Conservation (phyloP, 2,888 invertebrate genomes). For the Drosophila limbata region DNA sequence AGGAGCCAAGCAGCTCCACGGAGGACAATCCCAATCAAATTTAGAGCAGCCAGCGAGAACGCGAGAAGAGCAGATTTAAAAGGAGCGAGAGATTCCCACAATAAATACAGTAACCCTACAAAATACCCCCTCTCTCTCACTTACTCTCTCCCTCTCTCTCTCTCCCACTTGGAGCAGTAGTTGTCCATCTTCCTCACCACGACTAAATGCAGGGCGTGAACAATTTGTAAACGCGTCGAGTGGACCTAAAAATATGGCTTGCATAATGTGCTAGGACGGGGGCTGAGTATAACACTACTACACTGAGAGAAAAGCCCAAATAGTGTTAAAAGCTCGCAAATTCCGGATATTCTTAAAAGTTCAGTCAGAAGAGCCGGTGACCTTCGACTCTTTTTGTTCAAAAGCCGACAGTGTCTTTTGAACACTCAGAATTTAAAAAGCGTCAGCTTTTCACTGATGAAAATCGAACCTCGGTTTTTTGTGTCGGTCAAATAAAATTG, state of each 20-base stretch:
- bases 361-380: no score
- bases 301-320: no score
- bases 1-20: constrained; percentile 1
- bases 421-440: no score
- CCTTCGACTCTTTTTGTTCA: no score
- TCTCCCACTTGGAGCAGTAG: background rate
- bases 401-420: no score
- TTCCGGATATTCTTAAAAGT: no score
- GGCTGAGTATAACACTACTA: background rate
- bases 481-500: no score
- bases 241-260: constrained; percentile 54
- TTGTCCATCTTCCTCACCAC: constrained; percentile 10
- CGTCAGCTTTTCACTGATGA: no score
- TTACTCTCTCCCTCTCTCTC: background rate
- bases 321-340: no score
- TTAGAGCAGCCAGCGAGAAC: background rate
- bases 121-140: no score
- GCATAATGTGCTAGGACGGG: constrained; percentile 41
- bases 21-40: constrained; percentile 1
- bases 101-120: background rate
- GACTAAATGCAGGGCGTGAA: constrained; percentile 31
- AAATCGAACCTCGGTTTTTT: no score
- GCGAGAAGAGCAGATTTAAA: background rate
- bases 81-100: background rate
- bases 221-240: constrained; percentile 54